Evolutionary conservation across 1,140 invertebrate genomes (phyloP).

Genomic region (Trissolcus basalis): DNA sequence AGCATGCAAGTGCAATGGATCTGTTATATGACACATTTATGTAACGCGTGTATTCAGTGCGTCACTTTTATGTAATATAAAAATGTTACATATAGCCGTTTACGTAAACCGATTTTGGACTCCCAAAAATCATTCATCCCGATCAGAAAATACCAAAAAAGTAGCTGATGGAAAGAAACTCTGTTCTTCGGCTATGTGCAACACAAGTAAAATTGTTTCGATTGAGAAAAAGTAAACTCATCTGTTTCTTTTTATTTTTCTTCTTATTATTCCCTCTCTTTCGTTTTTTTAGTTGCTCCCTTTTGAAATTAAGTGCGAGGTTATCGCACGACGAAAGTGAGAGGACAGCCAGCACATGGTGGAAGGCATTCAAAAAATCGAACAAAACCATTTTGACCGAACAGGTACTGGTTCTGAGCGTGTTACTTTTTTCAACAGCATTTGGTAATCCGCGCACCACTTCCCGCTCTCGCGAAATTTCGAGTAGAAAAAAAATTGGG

Average conservation of each 20-base stretch:
- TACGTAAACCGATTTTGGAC: constrained; percentile 42
- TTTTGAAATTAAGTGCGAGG: constrained; percentile 63
- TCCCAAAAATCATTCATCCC: background rate
- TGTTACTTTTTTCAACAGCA: constrained; percentile 40
- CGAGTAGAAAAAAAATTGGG: constrained; percentile 9
- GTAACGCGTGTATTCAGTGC: constrained; percentile 45
- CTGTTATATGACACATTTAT: constrained; percentile 54
- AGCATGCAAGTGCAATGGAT: constrained; percentile 21
- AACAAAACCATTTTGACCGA: constrained; percentile 52
- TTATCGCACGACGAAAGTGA: constrained; percentile 73
- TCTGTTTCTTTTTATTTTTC: too few relatives aligned
- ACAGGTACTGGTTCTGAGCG: constrained; percentile 43
- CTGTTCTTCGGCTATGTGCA: too few relatives aligned
- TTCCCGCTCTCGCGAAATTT: constrained; percentile 46
- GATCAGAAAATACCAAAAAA: too few relatives aligned
- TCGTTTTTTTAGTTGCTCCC: constrained; percentile 14
- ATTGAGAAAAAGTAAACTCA: background rate
- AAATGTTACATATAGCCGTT: constrained; percentile 47
- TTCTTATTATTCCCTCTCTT: background rate
- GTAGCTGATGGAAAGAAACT: too few relatives aligned
- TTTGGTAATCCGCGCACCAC: constrained; percentile 50
- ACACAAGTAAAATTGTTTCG: background rate
- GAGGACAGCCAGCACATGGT: constrained; percentile 61
- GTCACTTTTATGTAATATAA: constrained; percentile 57
- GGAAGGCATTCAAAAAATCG: constrained; percentile 50